Evolutionary conservation across 1,140 invertebrate genomes (phyloP).

Genomic region (Danaus plexippus): DNA sequence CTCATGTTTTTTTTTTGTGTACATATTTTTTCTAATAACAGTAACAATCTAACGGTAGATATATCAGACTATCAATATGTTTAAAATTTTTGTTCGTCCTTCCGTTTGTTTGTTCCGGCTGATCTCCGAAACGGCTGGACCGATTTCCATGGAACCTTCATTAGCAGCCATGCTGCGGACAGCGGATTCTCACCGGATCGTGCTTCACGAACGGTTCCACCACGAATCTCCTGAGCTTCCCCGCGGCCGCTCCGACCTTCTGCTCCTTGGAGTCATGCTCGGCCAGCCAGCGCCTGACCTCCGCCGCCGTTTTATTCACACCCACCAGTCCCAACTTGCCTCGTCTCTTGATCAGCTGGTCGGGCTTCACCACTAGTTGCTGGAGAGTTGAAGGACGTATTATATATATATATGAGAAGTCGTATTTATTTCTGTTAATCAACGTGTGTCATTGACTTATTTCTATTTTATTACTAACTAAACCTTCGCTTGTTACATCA

Average conservation of each 20-base stretch:
- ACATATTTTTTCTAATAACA: no score
- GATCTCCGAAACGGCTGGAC: constrained; percentile 19
- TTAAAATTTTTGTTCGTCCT: neutral
- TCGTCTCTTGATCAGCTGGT: constrained; percentile 98
- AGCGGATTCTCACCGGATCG: constrained; percentile 76
- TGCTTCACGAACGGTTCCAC: constrained; percentile 98
- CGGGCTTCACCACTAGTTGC: constrained; percentile 97
- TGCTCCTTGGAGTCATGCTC: constrained; percentile 91
- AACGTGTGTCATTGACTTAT: neutral
- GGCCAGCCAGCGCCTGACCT: constrained; percentile 90
- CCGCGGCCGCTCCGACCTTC: constrained; percentile 86
- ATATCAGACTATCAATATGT: no score
- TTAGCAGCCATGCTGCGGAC: no score
- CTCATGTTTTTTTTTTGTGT: no score
- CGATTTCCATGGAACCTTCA: neutral
- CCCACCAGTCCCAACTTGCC: constrained; percentile 98
- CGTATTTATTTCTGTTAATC: neutral
- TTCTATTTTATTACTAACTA: constrained; percentile 31
- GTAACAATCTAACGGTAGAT: no score
- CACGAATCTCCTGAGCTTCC: constrained; percentile 94
- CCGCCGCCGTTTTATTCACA: constrained; percentile 87
- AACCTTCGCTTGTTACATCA: no score
- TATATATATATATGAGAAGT: neutral
- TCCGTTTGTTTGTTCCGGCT: constrained; percentile 20
- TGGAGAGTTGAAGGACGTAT: constrained; percentile 53